Evolutionary conservation across 1,140 invertebrate genomes (phyloP), one percentile per base, ranked within the genome.

Genomic region (Laupala kohalensis): DNA sequence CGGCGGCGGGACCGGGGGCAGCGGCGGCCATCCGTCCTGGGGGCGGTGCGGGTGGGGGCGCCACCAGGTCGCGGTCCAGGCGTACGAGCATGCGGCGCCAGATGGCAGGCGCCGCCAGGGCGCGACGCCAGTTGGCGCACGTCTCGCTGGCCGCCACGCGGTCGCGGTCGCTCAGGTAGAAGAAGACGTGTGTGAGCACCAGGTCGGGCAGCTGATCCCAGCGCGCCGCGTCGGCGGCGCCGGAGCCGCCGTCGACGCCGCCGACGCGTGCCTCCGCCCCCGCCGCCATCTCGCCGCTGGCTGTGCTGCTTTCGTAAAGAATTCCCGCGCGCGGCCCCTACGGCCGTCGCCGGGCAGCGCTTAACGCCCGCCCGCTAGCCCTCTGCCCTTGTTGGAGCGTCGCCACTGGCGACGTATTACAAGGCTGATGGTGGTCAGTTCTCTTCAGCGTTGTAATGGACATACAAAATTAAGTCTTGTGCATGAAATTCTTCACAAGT

Each of bases 181-280:
- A 73, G 64, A 82, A 81, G 77, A 82, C 79, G 74, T 81, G 77
- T 63, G 77, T 81, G 73, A 82, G 71, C 78, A 82, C 80, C 77
- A 82, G 79, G 77, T 81, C 81, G 72, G 81, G 81, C 73, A 83
- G 77, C 76, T 80, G 80, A 76, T 80, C 78, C 81, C 81, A 83
- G 80, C 81, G 81, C 73, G 78, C 78, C 76, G 26, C 29, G 37
- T 1, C 37, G 37, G 37, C 37, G 37, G 37, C 30, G 30, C 6
- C 30, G 30, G 6, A 6, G 30, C 6, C 37, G 37, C 37, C 37
- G 37, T 9, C 37, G 37, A 19, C 30, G 30, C 6, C 30, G 30
- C 30, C 30, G 30, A 15, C 37, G 37, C 37, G 9, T 9, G 37
- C 37, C 37, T 53, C 37, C 9, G 9, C 37, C 37, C 37, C 9